phyloP scores from a whole-genome alignment of 23 tunicate species.

The Clavelina lepadiformis region DNA sequence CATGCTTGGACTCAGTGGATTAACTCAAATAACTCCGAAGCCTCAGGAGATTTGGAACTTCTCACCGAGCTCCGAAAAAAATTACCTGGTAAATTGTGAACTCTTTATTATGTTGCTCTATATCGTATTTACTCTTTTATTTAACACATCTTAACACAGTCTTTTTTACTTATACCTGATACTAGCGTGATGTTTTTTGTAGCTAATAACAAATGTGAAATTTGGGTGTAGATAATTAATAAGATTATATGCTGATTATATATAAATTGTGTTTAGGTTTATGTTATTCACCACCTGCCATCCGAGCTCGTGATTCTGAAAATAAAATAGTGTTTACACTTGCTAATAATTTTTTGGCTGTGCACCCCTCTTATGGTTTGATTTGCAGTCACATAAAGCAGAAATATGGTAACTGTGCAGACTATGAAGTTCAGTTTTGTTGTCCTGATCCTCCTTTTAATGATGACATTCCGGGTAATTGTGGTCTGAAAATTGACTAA shows the following conservation, averaged over 20 bases:
- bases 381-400: slow-evolving; percentile 28
- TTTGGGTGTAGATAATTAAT: too few relatives aligned
- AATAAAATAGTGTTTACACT: slow-evolving; percentile 7
- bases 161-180: not conserved
- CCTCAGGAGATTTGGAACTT: slow-evolving; percentile 14
- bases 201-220: too few relatives aligned
- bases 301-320: slow-evolving; percentile 14
- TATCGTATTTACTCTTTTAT: too few relatives aligned
- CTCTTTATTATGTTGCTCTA: too few relatives aligned
- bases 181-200: too few relatives aligned
- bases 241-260: not conserved
- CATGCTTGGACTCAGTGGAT: slow-evolving; percentile 24
- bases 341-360: slow-evolving; percentile 8
- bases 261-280: not conserved
- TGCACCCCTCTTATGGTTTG: slow-evolving; percentile 10
- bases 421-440: slow-evolving; percentile 25
- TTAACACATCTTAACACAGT: not conserved
- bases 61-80: not conserved
- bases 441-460: slow-evolving; percentile 17
- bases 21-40: not conserved
- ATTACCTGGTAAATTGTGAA: slow-evolving; percentile 13
- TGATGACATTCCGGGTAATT: too few relatives aligned
- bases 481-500: too few relatives aligned
- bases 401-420: slow-evolving; percentile 5
- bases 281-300: slow-evolving; percentile 23